These are phyloP conservation scores for Ophraella communa DNA, from an alignment of 2,888 invertebrate species.

Conservation along the genomic window DNA sequence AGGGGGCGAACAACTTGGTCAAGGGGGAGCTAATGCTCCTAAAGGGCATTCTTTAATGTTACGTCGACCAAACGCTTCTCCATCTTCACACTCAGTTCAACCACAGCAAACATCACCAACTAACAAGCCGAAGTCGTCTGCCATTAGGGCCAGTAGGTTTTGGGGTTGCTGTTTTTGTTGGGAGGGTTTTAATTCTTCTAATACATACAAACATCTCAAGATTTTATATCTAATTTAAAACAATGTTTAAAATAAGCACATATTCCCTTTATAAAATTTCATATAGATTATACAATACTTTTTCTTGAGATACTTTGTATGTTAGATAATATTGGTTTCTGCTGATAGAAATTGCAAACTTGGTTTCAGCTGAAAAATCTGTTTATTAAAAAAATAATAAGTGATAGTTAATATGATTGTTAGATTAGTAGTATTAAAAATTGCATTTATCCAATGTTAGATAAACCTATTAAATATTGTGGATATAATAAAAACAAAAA, in stretches of 20 bases:
- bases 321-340: neutral
- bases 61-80: slow-evolving; percentile 53
- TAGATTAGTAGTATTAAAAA: no score
- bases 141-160: slow-evolving; percentile 49
- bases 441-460: no score
- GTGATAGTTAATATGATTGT: no score
- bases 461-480: no score
- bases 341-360: no score
- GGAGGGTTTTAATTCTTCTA: neutral
- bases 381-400: no score
- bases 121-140: slow-evolving; percentile 47
- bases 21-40: slow-evolving; percentile 70
- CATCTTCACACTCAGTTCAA: neutral
- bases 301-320: neutral
- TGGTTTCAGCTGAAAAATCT: no score
- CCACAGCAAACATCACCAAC: slow-evolving; percentile 5
- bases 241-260: no score
- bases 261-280: no score
- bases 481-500: no score
- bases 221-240: neutral
- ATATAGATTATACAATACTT: no score
- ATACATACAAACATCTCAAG: neutral
- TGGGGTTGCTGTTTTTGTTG: neutral
- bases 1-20: slow-evolving; percentile 85
- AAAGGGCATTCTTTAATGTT: slow-evolving; percentile 61